phyloP scores from a whole-genome alignment of 2,888 invertebrate genomes.

The Fragum fragum region DNA sequence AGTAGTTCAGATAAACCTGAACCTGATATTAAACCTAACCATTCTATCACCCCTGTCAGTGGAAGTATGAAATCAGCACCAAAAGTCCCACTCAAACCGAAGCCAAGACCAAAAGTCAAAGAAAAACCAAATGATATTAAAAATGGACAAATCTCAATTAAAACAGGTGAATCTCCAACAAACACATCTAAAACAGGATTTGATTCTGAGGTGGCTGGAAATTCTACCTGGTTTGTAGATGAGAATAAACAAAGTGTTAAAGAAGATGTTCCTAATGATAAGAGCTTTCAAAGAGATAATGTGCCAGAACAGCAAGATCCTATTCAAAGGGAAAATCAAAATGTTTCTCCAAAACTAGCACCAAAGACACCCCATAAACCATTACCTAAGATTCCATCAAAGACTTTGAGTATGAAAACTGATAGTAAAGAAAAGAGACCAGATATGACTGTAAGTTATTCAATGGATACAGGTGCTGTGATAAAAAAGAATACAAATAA shows the following conservation, averaged over 20 bases:
- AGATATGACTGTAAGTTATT: conserved; percentile 10
- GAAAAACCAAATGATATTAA: conserved; percentile 17
- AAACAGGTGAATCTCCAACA: background rate
- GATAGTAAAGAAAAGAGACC: background rate
- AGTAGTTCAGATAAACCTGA: background rate
- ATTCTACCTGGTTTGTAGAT: conserved; percentile 53
- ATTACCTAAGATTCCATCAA: conserved; percentile 41
- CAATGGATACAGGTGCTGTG: background rate
- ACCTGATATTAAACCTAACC: background rate
- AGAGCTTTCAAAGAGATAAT: background rate
- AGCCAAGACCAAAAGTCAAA: conserved; percentile 53
- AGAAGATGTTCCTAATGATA: background rate
- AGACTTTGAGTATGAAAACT: conserved; percentile 8
- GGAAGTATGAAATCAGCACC: conserved; percentile 41
- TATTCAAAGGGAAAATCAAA: background rate
- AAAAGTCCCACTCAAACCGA: conserved; percentile 65
- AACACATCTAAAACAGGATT: background rate
- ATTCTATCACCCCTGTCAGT: background rate
- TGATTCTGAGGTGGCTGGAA: conserved; percentile 20
- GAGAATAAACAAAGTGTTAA: background rate
- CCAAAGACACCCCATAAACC: conserved; percentile 48
- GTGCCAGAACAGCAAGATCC: background rate
- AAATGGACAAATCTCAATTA: background rate
- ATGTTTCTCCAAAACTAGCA: conserved; percentile 43
- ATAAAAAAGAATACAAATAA: conserved; percentile 25